Evolutionary conservation across 2,888 invertebrate genomes (phyloP).

Genomic region (Crossocerus cetratus): DNA sequence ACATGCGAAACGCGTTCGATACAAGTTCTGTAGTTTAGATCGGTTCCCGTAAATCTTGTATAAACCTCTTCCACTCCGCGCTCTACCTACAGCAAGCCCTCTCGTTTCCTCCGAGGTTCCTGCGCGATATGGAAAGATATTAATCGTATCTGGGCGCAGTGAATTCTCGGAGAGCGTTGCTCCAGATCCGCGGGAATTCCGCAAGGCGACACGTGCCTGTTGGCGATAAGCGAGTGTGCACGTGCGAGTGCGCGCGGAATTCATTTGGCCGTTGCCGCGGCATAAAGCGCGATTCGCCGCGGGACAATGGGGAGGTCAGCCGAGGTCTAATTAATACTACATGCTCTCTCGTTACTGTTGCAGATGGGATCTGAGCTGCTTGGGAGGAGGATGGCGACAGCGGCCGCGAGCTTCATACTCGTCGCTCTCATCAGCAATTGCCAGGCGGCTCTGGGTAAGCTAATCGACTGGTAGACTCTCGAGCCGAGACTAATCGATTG

Average conservation of each 20-base stretch:
- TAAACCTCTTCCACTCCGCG: too few species aligned
- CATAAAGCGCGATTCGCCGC: not conserved
- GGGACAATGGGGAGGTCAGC: constrained; percentile 17
- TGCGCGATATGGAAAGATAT: not conserved
- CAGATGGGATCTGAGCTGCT: constrained; percentile 71
- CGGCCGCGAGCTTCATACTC: constrained; percentile 64
- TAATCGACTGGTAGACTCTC: not conserved
- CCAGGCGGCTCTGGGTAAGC: constrained; percentile 66
- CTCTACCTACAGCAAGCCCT: too few species aligned
- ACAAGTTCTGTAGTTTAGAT: too few species aligned
- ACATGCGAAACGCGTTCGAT: too few species aligned
- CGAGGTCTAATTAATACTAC: constrained; percentile 25
- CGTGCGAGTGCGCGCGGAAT: constrained; percentile 4
- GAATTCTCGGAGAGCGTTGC: constrained; percentile 2
- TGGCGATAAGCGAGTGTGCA: constrained; percentile 2
- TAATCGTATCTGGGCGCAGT: not conserved
- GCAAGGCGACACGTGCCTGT: not conserved
- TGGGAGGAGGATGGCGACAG: constrained; percentile 35
- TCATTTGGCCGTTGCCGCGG: constrained; percentile 13
- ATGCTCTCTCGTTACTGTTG: constrained; percentile 52
- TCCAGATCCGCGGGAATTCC: constrained; percentile 14
- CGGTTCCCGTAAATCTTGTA: too few species aligned
- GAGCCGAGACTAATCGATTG: too few species aligned
- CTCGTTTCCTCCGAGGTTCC: not conserved
- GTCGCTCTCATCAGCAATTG: constrained; percentile 65